These are phyloP conservation scores for Pangasius djambal DNA, from an alignment of 2,797 vertebrate species.

Conservation along the genomic window DNA sequence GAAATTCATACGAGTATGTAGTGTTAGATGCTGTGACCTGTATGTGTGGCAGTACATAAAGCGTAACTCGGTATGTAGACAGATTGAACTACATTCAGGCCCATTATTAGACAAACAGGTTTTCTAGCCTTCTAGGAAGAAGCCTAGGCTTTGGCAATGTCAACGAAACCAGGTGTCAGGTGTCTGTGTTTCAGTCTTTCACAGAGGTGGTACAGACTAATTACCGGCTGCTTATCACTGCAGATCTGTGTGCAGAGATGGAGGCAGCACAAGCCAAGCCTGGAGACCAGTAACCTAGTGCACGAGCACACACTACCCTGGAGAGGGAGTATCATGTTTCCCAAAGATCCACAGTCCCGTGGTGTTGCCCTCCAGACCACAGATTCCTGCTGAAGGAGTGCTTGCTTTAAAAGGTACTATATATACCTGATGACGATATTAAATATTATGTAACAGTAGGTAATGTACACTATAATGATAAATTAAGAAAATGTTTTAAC, in stretches of 20 bases:
- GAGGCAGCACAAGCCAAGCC: constrained; percentile 7
- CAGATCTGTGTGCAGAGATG: constrained; percentile 10
- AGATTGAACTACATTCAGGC: background rate
- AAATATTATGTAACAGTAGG: background rate
- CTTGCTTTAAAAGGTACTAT: background rate
- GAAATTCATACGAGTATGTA: background rate
- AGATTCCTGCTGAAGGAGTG: background rate
- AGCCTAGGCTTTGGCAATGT: constrained; percentile 8
- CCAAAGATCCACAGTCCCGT: constrained; percentile 21
- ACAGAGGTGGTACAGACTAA: constrained; percentile 20
- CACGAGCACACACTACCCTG: constrained; percentile 13
- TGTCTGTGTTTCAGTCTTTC: constrained; percentile 32
- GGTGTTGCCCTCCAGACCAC: constrained; percentile 3
- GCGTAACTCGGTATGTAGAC: background rate
- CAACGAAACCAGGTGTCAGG: constrained; percentile 42
- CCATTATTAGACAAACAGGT: constrained; percentile 30
- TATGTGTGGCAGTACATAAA: background rate
- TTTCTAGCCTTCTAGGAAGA: constrained; percentile 39
- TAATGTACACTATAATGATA: background rate
- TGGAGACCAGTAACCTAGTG: constrained; percentile 56
- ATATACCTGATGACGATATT: background rate
- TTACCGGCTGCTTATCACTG: constrained; percentile 33
- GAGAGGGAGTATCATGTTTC: constrained; percentile 8
- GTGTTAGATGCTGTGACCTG: background rate
- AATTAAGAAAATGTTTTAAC: background rate